Base-by-base conservation (phyloP, 2,797 vertebrate species). In the Siniperca undulata region DNA sequence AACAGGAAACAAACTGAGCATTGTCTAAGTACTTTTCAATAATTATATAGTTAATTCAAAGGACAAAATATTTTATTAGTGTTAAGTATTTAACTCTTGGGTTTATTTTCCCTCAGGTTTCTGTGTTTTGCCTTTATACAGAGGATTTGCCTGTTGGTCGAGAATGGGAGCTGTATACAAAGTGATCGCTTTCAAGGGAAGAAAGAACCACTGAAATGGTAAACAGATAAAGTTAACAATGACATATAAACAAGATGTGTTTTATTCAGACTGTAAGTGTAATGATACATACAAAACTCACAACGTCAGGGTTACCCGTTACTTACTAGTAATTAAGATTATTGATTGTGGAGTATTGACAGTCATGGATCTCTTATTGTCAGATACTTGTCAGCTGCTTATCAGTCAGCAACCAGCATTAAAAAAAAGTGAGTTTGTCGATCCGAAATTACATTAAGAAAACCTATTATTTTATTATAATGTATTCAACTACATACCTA, bases 1-100 rank as follows among this genome's bases (percentile, higher is more conserved):
- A 93, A 96, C 96, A 96, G 96, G 96, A 96, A 96, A 96, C 95
- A 90, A 94, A 91, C 88, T 87, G 82, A 80, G 83, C 86, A 60
- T 84, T 86, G 86, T 72, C 79, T 20, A 90, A 82, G 17, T 70
- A 91, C 76, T 94, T 94, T 93, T 77, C 1, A 62, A 50, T 59
- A 9, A 86, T 85, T 89, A 0, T 70, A 2, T 8, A 48, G 2
- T 71, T 67, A 16, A 84, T 65, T 66, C 0, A 1, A 60, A 1
- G 0, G 1, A 2, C 0, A 4, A 24, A 59, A 27, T 17, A 2
- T 53, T 67, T 22, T 48, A 3, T 27, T 4, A 2, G 0, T 17
- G 22, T 34, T 4, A 0, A 22, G 22, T 34, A 27, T 66, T 73
- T 65, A 30, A 34, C 5, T 65, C 0, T 6, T 11, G 9, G 7